Base-by-base conservation (phyloP, 37 sponge, comb jelly and placozoan species). In the Agelas oroides region DNA sequence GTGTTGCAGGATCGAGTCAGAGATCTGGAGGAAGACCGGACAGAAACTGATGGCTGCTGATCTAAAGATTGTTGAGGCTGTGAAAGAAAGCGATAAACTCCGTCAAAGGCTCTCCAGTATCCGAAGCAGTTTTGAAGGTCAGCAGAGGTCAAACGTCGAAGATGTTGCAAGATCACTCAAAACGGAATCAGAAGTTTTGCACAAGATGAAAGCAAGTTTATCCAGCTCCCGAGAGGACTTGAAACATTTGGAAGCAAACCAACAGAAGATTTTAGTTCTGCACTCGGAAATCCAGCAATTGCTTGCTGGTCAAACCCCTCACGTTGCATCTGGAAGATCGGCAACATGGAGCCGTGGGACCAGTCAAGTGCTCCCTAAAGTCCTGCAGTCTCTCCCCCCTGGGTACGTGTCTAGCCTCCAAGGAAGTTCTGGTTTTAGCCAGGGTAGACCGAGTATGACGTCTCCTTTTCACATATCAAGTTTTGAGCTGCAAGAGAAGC, bases 21-120 rank as follows among this genome's bases (percentile, higher is more conserved):
- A 0, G 34, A 11, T 1, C 33, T 75, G 13, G 82, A 88, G 41
- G 69, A 61, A n/a, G 75, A 24, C 37, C 59, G 67, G 12, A 75
- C 75, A 3, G 53, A 75, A 80, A 32, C 68, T 63, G 40, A 73
- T 80, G 88, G 67, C 75, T 1, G 74, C 67, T 21, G 82, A 74
- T 58, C 18, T 46, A 54, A 73, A 64, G 8, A 80, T 88, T 20
- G 54, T 59, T 0, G 40, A 65, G 12, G 75, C 88, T 0, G 82
- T 75, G 18, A 65, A 80, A 30, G 88, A 88, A 3, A 88, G 81
- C 66, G 88, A 80, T 56, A 63, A 52, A 55, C 76, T 88, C 65
- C 65, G 62, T 16, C 76, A 81, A 23, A 62, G 38, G 59, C 70
- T 88, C 14, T 0, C 25, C 5, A 1, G 28, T 1, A 38, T 81